Evolutionary conservation across 2,888 invertebrate genomes (phyloP).

Genomic region (Diarsia brunnea): DNA sequence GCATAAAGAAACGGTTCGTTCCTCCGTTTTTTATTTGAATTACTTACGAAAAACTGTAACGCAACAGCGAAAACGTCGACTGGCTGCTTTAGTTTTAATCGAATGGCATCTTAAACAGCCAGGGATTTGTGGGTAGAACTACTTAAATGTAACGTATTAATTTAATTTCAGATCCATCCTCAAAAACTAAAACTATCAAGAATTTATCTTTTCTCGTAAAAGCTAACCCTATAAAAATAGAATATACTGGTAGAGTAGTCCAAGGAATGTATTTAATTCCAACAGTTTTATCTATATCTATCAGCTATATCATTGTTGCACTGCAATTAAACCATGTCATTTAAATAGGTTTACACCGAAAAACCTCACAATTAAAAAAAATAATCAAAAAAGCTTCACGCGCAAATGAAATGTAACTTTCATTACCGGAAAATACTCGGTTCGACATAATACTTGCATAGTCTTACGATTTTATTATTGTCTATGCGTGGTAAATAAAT

Average conservation of each 20-base stretch:
- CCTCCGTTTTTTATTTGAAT: no score
- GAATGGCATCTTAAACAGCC: no score
- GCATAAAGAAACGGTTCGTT: no score
- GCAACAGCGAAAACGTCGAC: no score
- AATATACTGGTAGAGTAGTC: conserved; percentile 6
- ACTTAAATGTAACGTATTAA: no score
- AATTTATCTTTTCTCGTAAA: conserved; percentile 35
- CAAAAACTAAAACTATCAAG: conserved; percentile 20
- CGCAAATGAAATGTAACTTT: no score
- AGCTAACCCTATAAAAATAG: conserved; percentile 36
- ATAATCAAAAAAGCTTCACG: no score
- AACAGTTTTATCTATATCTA: conserved; percentile 28
- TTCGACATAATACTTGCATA: no score
- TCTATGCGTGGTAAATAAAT: background rate
- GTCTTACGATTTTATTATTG: background rate
- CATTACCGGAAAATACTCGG: background rate
- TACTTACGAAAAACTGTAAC: no score
- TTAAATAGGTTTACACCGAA: conserved; percentile 3
- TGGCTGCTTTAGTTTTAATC: no score
- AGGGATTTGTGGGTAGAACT: no score
- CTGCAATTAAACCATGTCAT: conserved; percentile 54
- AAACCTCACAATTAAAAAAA: no score
- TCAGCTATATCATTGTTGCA: conserved; percentile 39
- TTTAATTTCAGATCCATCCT: conserved; percentile 40
- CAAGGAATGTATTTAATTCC: conserved; percentile 56